Percentiles rank a stretch among this genome's conserved stretches.
Conservation (phyloP, 2,888 invertebrate species). For the Lobophora halterata region DNA sequence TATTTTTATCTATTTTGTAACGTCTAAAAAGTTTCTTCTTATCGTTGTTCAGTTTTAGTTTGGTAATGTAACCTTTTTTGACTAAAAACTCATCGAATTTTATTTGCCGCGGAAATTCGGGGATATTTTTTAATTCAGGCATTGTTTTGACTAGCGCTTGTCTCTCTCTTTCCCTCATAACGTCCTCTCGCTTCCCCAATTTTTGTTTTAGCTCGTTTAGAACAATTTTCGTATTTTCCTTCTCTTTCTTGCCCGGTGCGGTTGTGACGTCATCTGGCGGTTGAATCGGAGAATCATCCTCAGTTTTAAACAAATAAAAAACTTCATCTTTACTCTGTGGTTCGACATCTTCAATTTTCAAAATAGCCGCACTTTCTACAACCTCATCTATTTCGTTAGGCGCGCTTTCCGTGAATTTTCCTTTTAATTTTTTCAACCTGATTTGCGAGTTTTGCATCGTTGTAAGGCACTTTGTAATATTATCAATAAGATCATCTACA, state of each 20-base stretch:
- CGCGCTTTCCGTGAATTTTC: constrained; percentile 41
- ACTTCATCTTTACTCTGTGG: constrained; percentile 70
- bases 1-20: constrained; percentile 38
- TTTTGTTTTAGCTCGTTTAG: constrained; percentile 66
- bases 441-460: constrained; percentile 63
- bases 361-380: constrained; percentile 40
- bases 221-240: constrained; percentile 61
- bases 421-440: constrained; percentile 61
- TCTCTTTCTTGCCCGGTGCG: constrained; percentile 67
- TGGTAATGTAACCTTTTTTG: constrained; percentile 55
- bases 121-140: constrained; percentile 62
- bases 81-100: constrained; percentile 50
- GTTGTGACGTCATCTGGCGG: constrained; percentile 56
- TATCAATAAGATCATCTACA: constrained; percentile 62
- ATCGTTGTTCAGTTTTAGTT: constrained; percentile 37
- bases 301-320: constrained; percentile 69
- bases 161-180: constrained; percentile 73
- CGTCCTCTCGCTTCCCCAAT: constrained; percentile 68
- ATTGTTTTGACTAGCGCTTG: constrained; percentile 72
- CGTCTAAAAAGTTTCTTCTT: constrained; percentile 37
- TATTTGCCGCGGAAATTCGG: constrained; percentile 73
- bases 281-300: constrained; percentile 42
- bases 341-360: constrained; percentile 59
- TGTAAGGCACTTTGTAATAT: constrained; percentile 54
- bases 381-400: constrained; percentile 37